Base-by-base conservation (phyloP, 2,888 invertebrate genomes). In the Apodemia mormo region DNA sequence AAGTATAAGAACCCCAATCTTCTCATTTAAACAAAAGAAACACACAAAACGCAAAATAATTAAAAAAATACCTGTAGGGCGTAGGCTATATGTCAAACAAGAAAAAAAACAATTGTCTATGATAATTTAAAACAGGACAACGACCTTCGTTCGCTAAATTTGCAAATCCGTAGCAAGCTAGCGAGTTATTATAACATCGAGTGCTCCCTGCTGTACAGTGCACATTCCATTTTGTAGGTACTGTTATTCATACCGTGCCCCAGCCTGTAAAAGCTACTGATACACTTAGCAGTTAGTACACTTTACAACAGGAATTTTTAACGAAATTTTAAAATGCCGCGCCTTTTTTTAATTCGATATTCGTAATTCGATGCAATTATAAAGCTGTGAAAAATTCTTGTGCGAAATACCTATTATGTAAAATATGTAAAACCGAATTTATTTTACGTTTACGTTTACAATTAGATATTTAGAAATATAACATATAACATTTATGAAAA, bases 51-150 rank as follows among this genome's bases (percentile, higher is more conserved):
- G 45, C 12, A 45, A 12, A 12, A 45, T 2, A 45, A 45, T 12
- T 10, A 12, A 45, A 12, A 12, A 10, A 12, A 2, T 12, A 40
- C 22, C 40, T 40, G 2, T 9, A 40, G 8, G 3, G 49, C 49
- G 22, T 22, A 22, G 22, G 22, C 2, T 14, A 3, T 12, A 3
- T 56, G 56, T 69, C 37, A 56, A 40, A 40, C 9, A 70, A 72
- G 22, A 68, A 68, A 65, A 70, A 73, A 72, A 72, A 67, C 67
- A 40, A 22, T 68, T 76, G 76, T 76, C 76, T 76, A 72, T 75
- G 72, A 71, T 58, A 66, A 61, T 61, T 61, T 30, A 67, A 81
- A 76, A 79, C 66, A 73, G 80, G 78, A 81, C 82, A 74, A 71
- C 73, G 81, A 81, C 81, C 81, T 54, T 72, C 69, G 73, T 66